phyloP scores from a whole-genome alignment of 2,113 vertebrate species.

The Oceanodroma tethys region DNA sequence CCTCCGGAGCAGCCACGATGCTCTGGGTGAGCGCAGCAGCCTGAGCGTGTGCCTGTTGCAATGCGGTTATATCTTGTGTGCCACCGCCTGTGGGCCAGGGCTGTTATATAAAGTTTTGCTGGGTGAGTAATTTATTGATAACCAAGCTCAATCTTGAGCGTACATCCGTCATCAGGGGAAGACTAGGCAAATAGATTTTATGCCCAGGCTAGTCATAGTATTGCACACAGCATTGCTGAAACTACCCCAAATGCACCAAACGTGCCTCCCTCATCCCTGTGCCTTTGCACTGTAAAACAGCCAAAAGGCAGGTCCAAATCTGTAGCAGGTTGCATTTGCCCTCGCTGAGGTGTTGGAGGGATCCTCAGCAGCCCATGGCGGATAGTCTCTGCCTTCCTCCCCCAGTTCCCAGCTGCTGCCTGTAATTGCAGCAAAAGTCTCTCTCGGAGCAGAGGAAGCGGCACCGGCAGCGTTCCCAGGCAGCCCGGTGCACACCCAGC shows the following conservation, averaged over 20 bases:
- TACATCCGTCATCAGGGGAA: neutral
- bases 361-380: neutral
- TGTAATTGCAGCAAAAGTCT: neutral
- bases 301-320: neutral
- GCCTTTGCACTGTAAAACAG: rapidly evolving
- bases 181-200: neutral
- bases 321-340: neutral
- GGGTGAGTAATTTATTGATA: neutral
- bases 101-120: neutral
- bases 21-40: neutral
- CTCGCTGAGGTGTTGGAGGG: neutral
- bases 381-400: neutral
- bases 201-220: neutral
- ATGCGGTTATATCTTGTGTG: rapidly evolving
- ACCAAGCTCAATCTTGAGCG: neutral
- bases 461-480: neutral
- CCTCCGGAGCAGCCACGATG: neutral
- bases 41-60: neutral
- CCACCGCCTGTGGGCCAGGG: neutral
- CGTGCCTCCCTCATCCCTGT: neutral
- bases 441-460: neutral
- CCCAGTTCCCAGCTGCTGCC: neutral
- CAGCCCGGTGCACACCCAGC: neutral
- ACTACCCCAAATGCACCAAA: neutral
- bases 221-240: neutral